Evolutionary conservation across 2,797 vertebrate genomes (phyloP), one percentile per base, ranked within the genome.

Genomic region (Xiphophorus birchmanni): DNA sequence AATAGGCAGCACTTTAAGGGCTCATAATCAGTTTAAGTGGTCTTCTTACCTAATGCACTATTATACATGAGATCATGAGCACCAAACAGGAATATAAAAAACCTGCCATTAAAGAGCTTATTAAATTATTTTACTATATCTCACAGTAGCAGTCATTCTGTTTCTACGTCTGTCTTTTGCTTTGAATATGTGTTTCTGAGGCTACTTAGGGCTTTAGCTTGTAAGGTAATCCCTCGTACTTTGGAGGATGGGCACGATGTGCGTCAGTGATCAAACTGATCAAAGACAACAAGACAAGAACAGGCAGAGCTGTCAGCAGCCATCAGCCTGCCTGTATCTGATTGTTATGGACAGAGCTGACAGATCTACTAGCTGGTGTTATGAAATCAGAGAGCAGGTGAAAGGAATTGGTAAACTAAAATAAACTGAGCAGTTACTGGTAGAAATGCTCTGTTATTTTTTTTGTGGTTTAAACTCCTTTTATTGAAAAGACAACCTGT

Each of bases 201-300:
- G 52, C 77, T 83, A 74, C 60, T 18, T 73, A 80, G 72, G 82
- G 79, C 85, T 86, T 54, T 78, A 87, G 79, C 79, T 54, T 88
- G 83, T 90, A 90, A 90, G 89, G 86, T 88, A 85, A 79, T 84
- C 76, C 79, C 78, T 80, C 37, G 73, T 72, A 77, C 77, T 84
- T 84, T 84, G 85, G 81, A 84, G 91, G 89, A 91, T 90, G 87
- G 92, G 90, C 94, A 89, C 63, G 56, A 83, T 80, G 80, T 90
- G 86, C 89, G 90, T 95, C 94, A 95, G 94, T 95, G 93, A 96
- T 96, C 95, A 86, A 93, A 92, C 90, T 95, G 95, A 97, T 97
- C 96, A 97, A 96, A 96, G 95, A 91, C 95, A 96, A 94, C 93
- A 95, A 94, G 91, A 96, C 94, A 95, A 93, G 94, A 95, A 95